Percentiles rank a stretch among this genome's conserved stretches.
Conservation (phyloP, 2,888 invertebrate species). For the Drosophila mercatorum region DNA sequence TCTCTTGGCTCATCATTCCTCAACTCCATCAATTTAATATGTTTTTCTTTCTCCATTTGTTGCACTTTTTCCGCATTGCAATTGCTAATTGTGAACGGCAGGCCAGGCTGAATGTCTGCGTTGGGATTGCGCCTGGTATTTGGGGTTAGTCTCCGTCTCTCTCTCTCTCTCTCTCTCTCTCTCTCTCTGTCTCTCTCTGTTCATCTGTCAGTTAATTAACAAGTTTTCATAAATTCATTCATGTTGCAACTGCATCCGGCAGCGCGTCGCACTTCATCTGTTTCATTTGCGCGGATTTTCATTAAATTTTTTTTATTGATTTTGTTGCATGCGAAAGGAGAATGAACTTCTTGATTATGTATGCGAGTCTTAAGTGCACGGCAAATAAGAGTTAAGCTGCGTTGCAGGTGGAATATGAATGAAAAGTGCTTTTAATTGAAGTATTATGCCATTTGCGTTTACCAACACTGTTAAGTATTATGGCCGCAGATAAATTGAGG, state of each 20-base stretch:
- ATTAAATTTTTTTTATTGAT: constrained; percentile 39
- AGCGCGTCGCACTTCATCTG: constrained; percentile 35
- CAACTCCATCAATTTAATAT: neutral
- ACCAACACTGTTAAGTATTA: neutral
- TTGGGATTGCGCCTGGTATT: constrained; percentile 4
- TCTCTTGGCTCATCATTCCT: neutral
- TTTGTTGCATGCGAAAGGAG: constrained; percentile 17
- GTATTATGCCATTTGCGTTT: neutral
- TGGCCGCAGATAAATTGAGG: neutral
- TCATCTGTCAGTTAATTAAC: constrained; percentile 70
- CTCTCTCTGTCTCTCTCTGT: constrained; percentile 13
- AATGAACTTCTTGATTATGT: constrained; percentile 47
- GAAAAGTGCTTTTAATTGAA: constrained; percentile 3
- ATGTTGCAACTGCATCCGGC: constrained; percentile 24
- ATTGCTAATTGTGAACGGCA: constrained; percentile 53
- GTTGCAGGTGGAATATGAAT: constrained; percentile 1
- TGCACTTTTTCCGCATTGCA: constrained; percentile 44
- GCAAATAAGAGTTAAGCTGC: neutral
- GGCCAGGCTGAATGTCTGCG: neutral
- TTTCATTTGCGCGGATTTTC: constrained; percentile 32
- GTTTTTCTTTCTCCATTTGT: constrained; percentile 17
- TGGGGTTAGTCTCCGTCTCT: constrained; percentile 8
- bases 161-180: neutral
- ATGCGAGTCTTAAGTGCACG: constrained; percentile 21
- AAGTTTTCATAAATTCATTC: constrained; percentile 68